Percentiles rank a stretch among this genome's conserved stretches.
These are phyloP conservation scores for Urocolius indicus DNA, from an alignment of 2,113 vertebrate species.

Conservation along the genomic window DNA sequence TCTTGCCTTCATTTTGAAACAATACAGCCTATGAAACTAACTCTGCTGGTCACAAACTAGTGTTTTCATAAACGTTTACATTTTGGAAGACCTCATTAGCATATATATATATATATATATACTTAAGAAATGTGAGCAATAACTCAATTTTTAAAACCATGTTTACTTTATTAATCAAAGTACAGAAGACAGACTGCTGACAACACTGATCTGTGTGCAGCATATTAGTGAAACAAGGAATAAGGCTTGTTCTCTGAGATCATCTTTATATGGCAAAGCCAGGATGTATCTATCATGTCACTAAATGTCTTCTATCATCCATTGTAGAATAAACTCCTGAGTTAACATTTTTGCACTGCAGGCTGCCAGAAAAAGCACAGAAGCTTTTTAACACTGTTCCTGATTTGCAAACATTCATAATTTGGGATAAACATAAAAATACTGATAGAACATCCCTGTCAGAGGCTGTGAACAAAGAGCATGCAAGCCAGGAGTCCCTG, in stretches of 20 bases:
- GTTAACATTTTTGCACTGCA: background rate
- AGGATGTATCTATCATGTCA: constrained; percentile 15
- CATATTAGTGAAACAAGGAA: background rate
- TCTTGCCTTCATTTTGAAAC: background rate
- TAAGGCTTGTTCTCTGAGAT: background rate
- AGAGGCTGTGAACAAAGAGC: background rate
- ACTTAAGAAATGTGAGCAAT: background rate
- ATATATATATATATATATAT: background rate
- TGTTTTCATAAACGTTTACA: background rate
- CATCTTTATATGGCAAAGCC: background rate
- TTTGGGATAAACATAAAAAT: background rate
- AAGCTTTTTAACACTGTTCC: background rate
- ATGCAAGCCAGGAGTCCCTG: background rate
- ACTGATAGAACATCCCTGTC: background rate
- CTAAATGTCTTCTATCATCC: constrained; percentile 19
- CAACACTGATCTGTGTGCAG: background rate
- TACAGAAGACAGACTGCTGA: background rate
- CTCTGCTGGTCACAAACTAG: background rate
- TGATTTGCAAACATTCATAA: background rate
- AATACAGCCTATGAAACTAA: background rate
- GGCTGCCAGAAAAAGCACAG: background rate
- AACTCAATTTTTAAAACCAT: background rate
- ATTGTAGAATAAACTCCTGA: background rate
- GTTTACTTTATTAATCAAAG: background rate
- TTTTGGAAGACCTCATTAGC: background rate